Base-by-base conservation (phyloP, 2,113 vertebrate species). In the Rhadina sibilatrix region DNA sequence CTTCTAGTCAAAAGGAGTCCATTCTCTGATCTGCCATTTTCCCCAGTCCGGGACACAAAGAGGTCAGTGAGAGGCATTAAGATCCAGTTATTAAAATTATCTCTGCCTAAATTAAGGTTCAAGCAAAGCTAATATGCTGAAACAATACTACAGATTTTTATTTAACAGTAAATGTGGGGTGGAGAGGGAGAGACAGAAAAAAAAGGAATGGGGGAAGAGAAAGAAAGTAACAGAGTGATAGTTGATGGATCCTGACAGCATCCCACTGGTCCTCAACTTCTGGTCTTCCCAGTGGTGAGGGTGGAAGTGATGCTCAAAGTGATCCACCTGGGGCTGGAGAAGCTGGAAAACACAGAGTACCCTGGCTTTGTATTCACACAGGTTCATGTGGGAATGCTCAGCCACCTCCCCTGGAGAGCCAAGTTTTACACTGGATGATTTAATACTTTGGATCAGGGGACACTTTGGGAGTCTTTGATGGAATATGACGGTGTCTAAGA, bases 341-440 rank as follows among this genome's bases (percentile, higher is more conserved):
- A 65, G 19, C 15, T 31, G 3, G 0, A 35, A 66, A 66, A 11
- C 35, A 57, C 19, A 57, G 44, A 76, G 5, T 10, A 3, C 20
- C 13, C 31, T 6, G 16, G 30, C 35, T 35, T 57, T 35, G 14
- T 28, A 25, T 7, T 30, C 2, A 0, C 60, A n/a, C n/a, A n/a
- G 23, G 59, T 24, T 74, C 50, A 10, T 1, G 0, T 24, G 60
- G 42, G 20, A 57, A 25, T 0, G 1, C 24, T 10, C 15, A 57
- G 52, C 10, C 24, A 47, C 35, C 19, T 56, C 8, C 42, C 23
- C 40, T 17, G 35, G n/a, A n/a, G 12, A 9, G 13, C 21, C 17
- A 56, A 31, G 31, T 6, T 59, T 42, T 42, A 8, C 53, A 14
- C 71, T 50, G 37, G 8, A 9, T 35, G 20, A 42, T 49, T 25